phyloP scores from a whole-genome alignment of 2,888 invertebrate species.

The Nycteola revayana region DNA sequence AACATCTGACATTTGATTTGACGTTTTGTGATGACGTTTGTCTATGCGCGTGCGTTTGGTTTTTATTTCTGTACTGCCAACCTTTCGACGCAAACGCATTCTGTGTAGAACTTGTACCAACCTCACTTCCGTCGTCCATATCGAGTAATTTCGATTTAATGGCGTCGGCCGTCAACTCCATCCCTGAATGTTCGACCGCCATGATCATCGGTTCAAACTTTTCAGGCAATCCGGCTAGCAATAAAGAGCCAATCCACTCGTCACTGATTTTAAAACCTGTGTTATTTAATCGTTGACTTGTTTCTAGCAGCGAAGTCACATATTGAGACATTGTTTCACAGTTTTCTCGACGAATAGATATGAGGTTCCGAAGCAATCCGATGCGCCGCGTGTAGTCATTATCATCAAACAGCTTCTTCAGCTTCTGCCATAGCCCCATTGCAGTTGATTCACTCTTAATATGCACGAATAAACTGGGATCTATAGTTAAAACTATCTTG shows the following conservation, averaged over 20 bases:
- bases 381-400: too few relatives aligned
- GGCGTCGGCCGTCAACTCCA: not conserved
- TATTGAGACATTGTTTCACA: too few relatives aligned
- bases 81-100: too few relatives aligned
- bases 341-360: too few relatives aligned
- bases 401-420: too few relatives aligned
- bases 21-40: too few relatives aligned
- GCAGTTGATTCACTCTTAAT: too few relatives aligned
- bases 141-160: conserved; percentile 1
- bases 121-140: not conserved
- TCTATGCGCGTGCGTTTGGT: not conserved
- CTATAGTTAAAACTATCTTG: too few relatives aligned
- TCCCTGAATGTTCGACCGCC: conserved; percentile 3
- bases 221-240: conserved; percentile 1
- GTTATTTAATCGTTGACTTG: not conserved
- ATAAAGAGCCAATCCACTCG: conserved; percentile 1
- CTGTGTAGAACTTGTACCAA: too few relatives aligned
- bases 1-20: not conserved
- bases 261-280: conserved; percentile 4
- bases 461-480: too few relatives aligned
- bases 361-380: too few relatives aligned
- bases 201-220: not conserved
- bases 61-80: not conserved
- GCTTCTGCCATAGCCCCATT: too few relatives aligned
- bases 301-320: not conserved